A percentile compares a stretch with the other conserved stretches of the same genome.
These are phyloP conservation scores for Lobophora halterata DNA, from an alignment of 2,888 invertebrate species.

Conservation along the genomic window DNA sequence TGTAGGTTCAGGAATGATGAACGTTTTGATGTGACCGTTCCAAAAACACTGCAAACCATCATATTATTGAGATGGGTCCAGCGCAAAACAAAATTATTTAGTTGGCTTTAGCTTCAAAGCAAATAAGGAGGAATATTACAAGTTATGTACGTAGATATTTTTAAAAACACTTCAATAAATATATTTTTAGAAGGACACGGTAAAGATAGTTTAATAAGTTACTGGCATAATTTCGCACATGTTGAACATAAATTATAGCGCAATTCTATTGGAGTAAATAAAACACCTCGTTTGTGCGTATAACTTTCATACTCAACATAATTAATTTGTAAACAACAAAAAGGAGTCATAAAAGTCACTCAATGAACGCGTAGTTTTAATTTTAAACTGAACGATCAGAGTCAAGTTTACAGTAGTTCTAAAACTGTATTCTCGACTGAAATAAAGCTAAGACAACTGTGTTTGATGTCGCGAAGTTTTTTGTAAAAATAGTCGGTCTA, in stretches of 20 bases:
- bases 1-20: too few relatives aligned
- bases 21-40: too few relatives aligned
- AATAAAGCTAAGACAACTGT: conserved; percentile 35
- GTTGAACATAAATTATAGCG: conserved; percentile 11
- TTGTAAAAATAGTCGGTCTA: conserved; percentile 64
- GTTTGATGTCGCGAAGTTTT: conserved; percentile 53
- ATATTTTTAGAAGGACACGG: too few relatives aligned
- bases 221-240: conserved; percentile 3
- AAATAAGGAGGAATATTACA: too few relatives aligned
- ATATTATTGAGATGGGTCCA: too few relatives aligned
- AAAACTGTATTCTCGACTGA: conserved; percentile 29
- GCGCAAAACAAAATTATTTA: too few relatives aligned
- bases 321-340: conserved; percentile 25
- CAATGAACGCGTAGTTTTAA: conserved; percentile 28
- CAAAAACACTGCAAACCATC: too few relatives aligned
- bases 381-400: conserved; percentile 24
- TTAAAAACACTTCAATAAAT: too few relatives aligned
- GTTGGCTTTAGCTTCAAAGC: too few relatives aligned
- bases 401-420: conserved; percentile 30
- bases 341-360: conserved; percentile 26
- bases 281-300: conserved; percentile 2
- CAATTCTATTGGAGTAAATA: conserved; percentile 14
- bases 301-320: conserved; percentile 9
- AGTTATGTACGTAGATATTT: too few relatives aligned
- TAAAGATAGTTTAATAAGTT: too few relatives aligned